These are phyloP conservation scores for Hippocampus zosterae DNA, from an alignment of 2,113 vertebrate genomes.

Conservation along the genomic window DNA sequence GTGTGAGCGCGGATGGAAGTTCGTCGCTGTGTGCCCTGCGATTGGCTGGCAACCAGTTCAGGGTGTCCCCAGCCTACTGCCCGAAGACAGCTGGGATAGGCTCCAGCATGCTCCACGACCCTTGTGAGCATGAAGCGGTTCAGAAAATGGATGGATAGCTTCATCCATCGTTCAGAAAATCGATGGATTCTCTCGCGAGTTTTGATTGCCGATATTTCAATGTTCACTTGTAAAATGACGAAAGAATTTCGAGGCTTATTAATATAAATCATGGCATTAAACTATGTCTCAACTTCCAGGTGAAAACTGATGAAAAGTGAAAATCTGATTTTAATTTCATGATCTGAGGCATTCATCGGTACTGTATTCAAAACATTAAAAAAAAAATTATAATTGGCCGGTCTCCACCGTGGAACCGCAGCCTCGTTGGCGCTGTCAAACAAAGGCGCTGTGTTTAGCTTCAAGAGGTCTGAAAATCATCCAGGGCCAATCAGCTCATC, in stretches of 20 bases:
- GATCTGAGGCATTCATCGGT: neutral
- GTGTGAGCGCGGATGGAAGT: too few relatives aligned
- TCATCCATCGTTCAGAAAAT: too few relatives aligned
- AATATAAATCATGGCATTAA: neutral
- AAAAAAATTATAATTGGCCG: constrained; percentile 4
- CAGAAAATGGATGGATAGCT: too few relatives aligned
- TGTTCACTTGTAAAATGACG: neutral
- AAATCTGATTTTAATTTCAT: neutral
- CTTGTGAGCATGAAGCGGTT: too few relatives aligned
- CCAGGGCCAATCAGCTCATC: constrained; percentile 13
- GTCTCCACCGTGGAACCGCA: neutral
- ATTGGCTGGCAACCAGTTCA: too few relatives aligned
- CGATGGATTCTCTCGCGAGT: too few relatives aligned
- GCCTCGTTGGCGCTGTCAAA: constrained; percentile 24
- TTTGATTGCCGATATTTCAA: neutral
- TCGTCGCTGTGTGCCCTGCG: too few relatives aligned
- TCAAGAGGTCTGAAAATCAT: constrained; percentile 24
- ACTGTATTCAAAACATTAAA: neutral
- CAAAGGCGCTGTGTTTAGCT: constrained; percentile 34
- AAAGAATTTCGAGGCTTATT: neutral
- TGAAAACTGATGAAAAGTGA: neutral
- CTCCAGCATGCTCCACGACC: too few relatives aligned
- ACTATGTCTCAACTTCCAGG: too few relatives aligned
- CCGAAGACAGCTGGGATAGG: too few relatives aligned
- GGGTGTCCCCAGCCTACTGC: too few relatives aligned